Conservation (phyloP, 2,113 vertebrate species). For the Istiophorus platypterus region DNA sequence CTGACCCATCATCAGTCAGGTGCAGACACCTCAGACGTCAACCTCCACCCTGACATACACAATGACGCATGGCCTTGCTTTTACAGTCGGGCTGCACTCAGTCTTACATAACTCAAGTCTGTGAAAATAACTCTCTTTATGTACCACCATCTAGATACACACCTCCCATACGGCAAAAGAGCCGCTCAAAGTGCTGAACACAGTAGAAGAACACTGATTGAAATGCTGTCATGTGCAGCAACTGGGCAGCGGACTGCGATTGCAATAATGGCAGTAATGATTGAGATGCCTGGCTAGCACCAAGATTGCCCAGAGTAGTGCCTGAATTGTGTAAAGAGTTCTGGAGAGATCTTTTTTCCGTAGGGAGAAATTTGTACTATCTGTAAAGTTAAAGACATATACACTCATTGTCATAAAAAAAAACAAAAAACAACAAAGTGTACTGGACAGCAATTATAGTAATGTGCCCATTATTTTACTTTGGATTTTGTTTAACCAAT, state of each 20-base stretch:
- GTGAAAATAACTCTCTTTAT: slow-evolving; percentile 46
- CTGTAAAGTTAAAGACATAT: background rate
- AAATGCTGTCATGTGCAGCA: slow-evolving; percentile 30
- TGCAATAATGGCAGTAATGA: slow-evolving; percentile 39
- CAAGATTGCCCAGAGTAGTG: background rate
- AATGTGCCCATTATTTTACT: no score
- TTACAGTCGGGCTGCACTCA: slow-evolving; percentile 43
- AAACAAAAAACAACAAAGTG: background rate
- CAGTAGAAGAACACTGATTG: slow-evolving; percentile 40
- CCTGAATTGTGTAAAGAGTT: slow-evolving; percentile 4
- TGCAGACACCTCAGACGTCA: slow-evolving; percentile 34
- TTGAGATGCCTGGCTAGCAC: background rate
- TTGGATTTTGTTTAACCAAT: background rate
- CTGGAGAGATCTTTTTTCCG: background rate
- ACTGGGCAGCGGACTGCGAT: slow-evolving; percentile 36
- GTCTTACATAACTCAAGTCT: slow-evolving; percentile 48
- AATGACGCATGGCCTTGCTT: slow-evolving; percentile 53
- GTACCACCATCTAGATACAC: slow-evolving; percentile 26
- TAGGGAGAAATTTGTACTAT: background rate
- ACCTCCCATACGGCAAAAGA: slow-evolving; percentile 17
- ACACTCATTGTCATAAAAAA: background rate
- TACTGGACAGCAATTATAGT: background rate
- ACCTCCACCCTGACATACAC: slow-evolving; percentile 54
- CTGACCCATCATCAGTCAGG: slow-evolving; percentile 55
- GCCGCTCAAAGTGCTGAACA: slow-evolving; percentile 14